phyloP scores from a whole-genome alignment of 2,888 invertebrate genomes.

The Cryptosula pallasiana region DNA sequence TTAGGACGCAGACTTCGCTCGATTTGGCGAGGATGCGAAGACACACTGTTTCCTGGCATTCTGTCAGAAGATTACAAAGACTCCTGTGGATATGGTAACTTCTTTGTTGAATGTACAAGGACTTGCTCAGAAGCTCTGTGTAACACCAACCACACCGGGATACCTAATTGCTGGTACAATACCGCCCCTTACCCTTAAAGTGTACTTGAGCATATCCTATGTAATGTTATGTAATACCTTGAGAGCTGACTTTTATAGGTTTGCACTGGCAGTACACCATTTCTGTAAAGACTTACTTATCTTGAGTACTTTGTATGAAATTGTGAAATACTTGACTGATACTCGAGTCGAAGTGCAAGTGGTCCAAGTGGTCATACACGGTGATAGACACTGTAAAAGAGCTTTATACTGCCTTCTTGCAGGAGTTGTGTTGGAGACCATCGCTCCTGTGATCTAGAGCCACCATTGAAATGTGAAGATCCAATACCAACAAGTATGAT shows the following conservation, averaged over 20 bases:
- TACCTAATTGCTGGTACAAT: slow-evolving; percentile 4
- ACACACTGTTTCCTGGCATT: slow-evolving; percentile 3
- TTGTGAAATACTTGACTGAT: no score
- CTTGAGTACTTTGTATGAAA: no score
- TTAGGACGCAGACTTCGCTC: no score
- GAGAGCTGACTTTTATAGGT: no score
- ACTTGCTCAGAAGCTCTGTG: background rate
- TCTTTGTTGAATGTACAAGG: slow-evolving; percentile 12
- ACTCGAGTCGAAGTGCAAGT: no score
- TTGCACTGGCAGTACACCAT: no score
- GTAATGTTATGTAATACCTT: no score
- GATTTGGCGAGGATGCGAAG: slow-evolving; percentile 14
- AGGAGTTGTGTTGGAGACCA: slow-evolving; percentile 11
- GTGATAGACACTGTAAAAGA: background rate
- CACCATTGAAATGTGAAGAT: background rate
- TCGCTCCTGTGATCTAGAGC: background rate
- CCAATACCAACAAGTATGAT: background rate
- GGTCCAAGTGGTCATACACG: no score
- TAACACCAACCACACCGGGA: slow-evolving; percentile 9
- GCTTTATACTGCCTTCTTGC: background rate
- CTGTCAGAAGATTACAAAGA: background rate
- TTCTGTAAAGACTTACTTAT: no score
- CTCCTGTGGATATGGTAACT: background rate
- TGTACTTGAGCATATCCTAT: no score
- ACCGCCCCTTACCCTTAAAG: no score